These are phyloP conservation scores for Mactra quadrangularis DNA, from an alignment of 1,140 invertebrate genomes.

Conservation along the genomic window DNA sequence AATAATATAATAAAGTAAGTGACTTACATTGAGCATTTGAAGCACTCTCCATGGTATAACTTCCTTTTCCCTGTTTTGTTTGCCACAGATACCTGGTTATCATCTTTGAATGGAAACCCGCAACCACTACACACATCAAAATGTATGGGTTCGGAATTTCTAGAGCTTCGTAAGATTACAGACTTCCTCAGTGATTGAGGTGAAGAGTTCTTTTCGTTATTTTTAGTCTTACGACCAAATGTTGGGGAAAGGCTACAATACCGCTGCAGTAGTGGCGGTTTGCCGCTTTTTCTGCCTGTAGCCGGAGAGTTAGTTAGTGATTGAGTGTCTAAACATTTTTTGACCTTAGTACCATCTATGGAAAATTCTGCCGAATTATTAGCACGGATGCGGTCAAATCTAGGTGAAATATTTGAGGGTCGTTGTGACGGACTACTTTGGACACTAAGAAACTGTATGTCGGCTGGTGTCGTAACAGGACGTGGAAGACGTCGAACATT, in stretches of 20 bases:
- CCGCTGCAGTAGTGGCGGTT: conserved; percentile 25
- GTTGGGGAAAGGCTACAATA: conserved; percentile 52
- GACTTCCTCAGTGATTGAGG: conserved; percentile 50
- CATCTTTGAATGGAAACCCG: conserved; percentile 65
- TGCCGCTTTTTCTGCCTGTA: conserved; percentile 3
- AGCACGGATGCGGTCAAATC: background rate
- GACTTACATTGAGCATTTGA: conserved; percentile 70
- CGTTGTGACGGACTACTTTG: background rate
- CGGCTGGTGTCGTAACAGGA: conserved; percentile 24
- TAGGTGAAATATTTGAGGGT: background rate
- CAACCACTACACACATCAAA: conserved; percentile 64
- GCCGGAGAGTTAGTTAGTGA: conserved; percentile 51
- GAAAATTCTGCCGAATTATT: background rate
- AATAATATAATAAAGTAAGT: no score
- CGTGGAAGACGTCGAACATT: conserved; percentile 35
- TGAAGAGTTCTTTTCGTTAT: conserved; percentile 20
- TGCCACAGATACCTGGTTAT: conserved; percentile 63
- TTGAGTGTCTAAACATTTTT: conserved; percentile 39
- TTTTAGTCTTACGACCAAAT: conserved; percentile 32
- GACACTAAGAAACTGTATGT: background rate
- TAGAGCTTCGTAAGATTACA: conserved; percentile 46
- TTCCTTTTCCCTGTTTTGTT: conserved; percentile 37
- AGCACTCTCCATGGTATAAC: conserved; percentile 64
- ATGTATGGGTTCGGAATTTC: conserved; percentile 47
- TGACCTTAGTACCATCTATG: background rate